phyloP scores from a whole-genome alignment of 2,797 vertebrate genomes.

The Rhodeus uyekii region DNA sequence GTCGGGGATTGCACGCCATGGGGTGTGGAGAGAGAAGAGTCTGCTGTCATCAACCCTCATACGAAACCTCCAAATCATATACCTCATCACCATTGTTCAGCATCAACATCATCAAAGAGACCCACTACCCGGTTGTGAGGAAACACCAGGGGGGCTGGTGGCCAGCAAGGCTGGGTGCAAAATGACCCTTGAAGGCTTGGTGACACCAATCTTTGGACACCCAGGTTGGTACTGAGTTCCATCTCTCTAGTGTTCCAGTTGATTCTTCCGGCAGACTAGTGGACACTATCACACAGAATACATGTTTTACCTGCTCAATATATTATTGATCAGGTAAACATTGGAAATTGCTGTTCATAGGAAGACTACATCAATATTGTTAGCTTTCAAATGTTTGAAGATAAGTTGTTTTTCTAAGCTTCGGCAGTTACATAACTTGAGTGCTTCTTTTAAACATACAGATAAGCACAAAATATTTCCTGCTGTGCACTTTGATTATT shows the following conservation, averaged over 20 bases:
- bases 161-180: not conserved
- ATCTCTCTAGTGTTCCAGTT: not conserved
- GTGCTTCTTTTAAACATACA: not conserved
- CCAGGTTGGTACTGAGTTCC: not conserved
- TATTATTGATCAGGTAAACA: too few relatives aligned
- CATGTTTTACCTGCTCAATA: too few relatives aligned
- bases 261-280: not conserved
- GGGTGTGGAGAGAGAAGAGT: not conserved
- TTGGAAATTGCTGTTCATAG: not conserved
- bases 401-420: not conserved
- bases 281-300: too few relatives aligned
- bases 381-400: not conserved
- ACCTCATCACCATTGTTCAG: too few relatives aligned
- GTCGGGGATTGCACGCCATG: rapidly evolving
- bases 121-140: not conserved
- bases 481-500: not conserved
- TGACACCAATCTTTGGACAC: not conserved
- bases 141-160: not conserved
- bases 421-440: not conserved
- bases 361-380: not conserved
- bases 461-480: not conserved
- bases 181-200: not conserved
- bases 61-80: not conserved
- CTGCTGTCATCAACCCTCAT: not conserved
- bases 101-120: not conserved